Evolutionary conservation across 92 coral and sea anemone genomes (phyloP).

Genomic region (Virgularia gustaviana): DNA sequence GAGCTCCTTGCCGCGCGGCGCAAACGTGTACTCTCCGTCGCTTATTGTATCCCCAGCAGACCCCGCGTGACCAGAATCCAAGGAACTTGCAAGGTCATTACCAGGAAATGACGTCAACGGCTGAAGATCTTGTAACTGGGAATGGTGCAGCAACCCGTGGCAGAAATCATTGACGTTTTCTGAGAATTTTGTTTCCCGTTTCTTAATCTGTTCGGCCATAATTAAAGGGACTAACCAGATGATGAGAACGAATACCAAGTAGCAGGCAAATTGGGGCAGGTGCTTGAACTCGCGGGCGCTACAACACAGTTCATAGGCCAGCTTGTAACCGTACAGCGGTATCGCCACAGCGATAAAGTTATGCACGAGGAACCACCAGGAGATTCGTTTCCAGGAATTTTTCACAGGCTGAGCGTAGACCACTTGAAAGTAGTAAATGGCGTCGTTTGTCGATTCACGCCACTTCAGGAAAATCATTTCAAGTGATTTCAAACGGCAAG

Average conservation of each 20-base stretch:
- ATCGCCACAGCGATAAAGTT: conserved; percentile 25
- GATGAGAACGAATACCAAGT: conserved; percentile 17
- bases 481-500: conserved; percentile 9
- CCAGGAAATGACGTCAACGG: neutral
- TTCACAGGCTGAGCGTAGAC: conserved; percentile 22
- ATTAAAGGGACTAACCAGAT: conserved; percentile 14
- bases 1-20: conserved; percentile 17
- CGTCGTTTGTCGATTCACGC: conserved; percentile 9
- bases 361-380: conserved; percentile 38
- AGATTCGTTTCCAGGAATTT: conserved; percentile 36
- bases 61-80: neutral
- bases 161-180: conserved; percentile 16
- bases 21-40: neutral
- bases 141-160: conserved; percentile 6
- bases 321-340: conserved; percentile 41
- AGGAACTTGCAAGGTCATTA: neutral
- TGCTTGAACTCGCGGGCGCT: conserved; percentile 4
- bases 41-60: neutral
- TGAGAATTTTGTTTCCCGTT: conserved; percentile 3
- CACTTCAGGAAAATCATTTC: conserved; percentile 1
- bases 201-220: conserved; percentile 10
- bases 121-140: too few species aligned
- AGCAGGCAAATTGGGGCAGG: conserved; percentile 25
- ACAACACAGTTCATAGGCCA: conserved; percentile 23
- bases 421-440: conserved; percentile 10